These are phyloP conservation scores for Callinectes sapidus DNA, from an alignment of 2,888 invertebrate species.

Conservation along the genomic window DNA sequence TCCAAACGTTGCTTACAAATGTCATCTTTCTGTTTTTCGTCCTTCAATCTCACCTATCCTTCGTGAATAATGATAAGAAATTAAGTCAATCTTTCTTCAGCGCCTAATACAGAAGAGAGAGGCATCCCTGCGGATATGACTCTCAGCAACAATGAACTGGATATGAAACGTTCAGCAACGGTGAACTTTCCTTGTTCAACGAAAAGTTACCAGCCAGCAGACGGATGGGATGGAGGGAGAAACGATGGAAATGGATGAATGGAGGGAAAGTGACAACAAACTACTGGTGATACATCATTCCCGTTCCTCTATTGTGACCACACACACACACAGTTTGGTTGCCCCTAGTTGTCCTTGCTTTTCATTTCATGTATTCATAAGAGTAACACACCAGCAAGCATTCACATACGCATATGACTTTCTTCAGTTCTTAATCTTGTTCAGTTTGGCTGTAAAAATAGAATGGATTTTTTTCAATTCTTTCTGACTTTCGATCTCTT, in stretches of 20 bases:
- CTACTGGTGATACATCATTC: background rate
- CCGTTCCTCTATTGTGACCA: too few relatives aligned
- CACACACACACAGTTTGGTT: too few relatives aligned
- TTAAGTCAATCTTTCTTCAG: background rate
- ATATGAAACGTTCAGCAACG: background rate
- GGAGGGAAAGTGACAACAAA: background rate
- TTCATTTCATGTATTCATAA: too few relatives aligned
- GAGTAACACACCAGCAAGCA: too few relatives aligned
- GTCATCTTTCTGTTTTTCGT: background rate
- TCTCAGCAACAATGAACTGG: background rate
- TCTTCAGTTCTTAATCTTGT: too few relatives aligned
- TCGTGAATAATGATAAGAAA: background rate
- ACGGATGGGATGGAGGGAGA: background rate
- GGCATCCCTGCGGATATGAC: background rate
- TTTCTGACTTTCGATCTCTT: too few relatives aligned
- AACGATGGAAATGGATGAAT: background rate
- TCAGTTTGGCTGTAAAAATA: too few relatives aligned
- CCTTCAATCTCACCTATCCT: background rate
- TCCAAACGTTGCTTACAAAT: constrained; percentile 7
- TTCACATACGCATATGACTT: too few relatives aligned
- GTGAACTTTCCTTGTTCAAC: background rate
- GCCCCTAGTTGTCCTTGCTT: too few relatives aligned
- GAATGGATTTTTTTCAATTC: too few relatives aligned
- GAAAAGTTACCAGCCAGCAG: background rate
- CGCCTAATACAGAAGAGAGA: background rate